These are phyloP conservation scores for Puffinus mauretanicus DNA, from an alignment of 2,113 vertebrate species.

Conservation along the genomic window DNA sequence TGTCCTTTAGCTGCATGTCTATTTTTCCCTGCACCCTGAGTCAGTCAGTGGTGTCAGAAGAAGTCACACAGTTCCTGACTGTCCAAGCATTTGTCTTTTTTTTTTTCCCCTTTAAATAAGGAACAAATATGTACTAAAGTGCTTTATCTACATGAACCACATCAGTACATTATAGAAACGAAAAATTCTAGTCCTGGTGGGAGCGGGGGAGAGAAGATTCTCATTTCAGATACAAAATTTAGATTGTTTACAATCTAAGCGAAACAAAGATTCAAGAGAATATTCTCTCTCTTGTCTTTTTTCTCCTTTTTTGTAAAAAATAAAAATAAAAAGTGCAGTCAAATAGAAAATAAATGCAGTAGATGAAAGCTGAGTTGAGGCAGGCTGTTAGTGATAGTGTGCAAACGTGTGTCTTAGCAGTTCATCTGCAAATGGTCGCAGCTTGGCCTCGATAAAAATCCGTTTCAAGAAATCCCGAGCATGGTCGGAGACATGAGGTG, in stretches of 20 bases:
- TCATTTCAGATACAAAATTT: constrained; percentile 77
- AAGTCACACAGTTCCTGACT: constrained; percentile 70
- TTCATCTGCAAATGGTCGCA: constrained; percentile 92
- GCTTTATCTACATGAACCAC: constrained; percentile 80
- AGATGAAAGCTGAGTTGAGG: constrained; percentile 68
- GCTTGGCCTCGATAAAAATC: constrained; percentile 95
- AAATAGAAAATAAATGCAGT: constrained; percentile 77
- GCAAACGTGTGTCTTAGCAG: constrained; percentile 95
- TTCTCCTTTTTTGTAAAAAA: constrained; percentile 45
- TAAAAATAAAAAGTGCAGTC: constrained; percentile 81
- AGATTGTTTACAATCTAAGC: constrained; percentile 77
- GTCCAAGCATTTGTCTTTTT: constrained; percentile 62
- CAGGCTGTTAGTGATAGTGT: constrained; percentile 86
- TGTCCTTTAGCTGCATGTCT: constrained; percentile 54
- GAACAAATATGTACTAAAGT: constrained; percentile 85
- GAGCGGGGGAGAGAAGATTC: constrained; percentile 61
- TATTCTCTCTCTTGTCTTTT: constrained; percentile 78
- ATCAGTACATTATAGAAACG: constrained; percentile 81
- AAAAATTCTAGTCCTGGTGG: constrained; percentile 70
- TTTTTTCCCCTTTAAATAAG: constrained; percentile 69
- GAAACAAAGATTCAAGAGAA: constrained; percentile 81
- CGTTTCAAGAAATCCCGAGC: constrained; percentile 94
- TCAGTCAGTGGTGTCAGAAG: constrained; percentile 64
- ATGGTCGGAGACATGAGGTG: constrained; percentile 92
- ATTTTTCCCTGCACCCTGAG: constrained; percentile 62